These are phyloP conservation scores for Synanthedon vespiformis DNA, from an alignment of 2,888 invertebrate species.

Conservation along the genomic window DNA sequence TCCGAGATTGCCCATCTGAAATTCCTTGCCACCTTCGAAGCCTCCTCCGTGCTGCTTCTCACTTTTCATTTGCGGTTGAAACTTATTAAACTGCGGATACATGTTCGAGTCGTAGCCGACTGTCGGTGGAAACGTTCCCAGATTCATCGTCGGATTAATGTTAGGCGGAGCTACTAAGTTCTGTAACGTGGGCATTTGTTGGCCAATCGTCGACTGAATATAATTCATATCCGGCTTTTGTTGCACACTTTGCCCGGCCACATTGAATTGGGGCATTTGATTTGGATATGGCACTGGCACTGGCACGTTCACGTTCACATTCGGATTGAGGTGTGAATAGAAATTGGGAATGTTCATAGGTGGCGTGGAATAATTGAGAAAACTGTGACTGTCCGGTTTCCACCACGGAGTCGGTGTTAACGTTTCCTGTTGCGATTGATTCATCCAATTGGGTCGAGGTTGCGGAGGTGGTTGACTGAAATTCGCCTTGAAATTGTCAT, in stretches of 20 bases:
- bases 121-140: slow-evolving; percentile 30
- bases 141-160: slow-evolving; percentile 46
- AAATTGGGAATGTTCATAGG: slow-evolving; percentile 32
- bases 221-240: slow-evolving; percentile 24
- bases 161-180: slow-evolving; percentile 40
- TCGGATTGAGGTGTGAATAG: slow-evolving; percentile 27
- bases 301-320: slow-evolving; percentile 15
- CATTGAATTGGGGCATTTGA: slow-evolving; percentile 15
- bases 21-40: slow-evolving; percentile 30
- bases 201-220: slow-evolving; percentile 36
- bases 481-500: slow-evolving; percentile 33
- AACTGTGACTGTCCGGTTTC: slow-evolving; percentile 40
- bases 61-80: slow-evolving; percentile 32
- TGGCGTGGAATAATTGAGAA: slow-evolving; percentile 22
- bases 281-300: slow-evolving; percentile 19
- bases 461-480: slow-evolving; percentile 15
- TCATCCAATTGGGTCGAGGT: slow-evolving; percentile 25
- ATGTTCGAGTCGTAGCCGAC: slow-evolving; percentile 49
- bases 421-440: slow-evolving; percentile 16
- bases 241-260: slow-evolving; percentile 8
- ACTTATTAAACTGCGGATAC: slow-evolving; percentile 56
- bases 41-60: slow-evolving; percentile 27
- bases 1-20: slow-evolving; percentile 24
- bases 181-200: slow-evolving; percentile 40
- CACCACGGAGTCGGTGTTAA: slow-evolving; percentile 34